These are phyloP conservation scores for Mizuhopecten yessoensis DNA, from an alignment of 1,140 invertebrate genomes.

Conservation along the genomic window DNA sequence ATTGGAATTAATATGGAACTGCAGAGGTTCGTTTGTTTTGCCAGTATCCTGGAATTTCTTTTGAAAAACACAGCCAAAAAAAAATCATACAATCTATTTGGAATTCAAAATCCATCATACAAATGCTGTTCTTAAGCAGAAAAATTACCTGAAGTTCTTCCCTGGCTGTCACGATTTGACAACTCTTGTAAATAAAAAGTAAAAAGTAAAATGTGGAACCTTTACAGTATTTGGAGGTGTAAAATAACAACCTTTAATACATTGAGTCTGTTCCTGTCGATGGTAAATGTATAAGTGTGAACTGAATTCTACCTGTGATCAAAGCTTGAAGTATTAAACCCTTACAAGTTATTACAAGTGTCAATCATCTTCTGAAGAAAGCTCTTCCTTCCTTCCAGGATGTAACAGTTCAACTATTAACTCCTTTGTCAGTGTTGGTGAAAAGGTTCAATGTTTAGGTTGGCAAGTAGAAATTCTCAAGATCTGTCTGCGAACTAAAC, in stretches of 20 bases:
- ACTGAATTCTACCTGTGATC: neutral
- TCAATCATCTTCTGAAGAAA: neutral
- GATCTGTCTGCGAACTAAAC: too few species aligned
- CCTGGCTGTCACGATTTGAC: neutral
- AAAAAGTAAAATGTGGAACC: neutral
- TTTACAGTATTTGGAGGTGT: constrained; percentile 28
- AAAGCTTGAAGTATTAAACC: neutral
- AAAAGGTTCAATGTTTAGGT: too few species aligned
- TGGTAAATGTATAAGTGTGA: neutral
- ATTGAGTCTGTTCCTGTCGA: neutral
- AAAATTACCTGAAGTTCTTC: neutral
- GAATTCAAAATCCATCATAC: neutral
- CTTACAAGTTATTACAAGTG: neutral
- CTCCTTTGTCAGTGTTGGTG: too few species aligned
- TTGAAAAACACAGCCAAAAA: neutral
- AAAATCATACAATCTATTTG: neutral
- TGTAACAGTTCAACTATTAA: too few species aligned
- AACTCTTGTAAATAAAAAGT: neutral
- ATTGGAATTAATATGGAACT: constrained; percentile 27
- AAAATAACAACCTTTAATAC: neutral
- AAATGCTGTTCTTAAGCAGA: neutral
- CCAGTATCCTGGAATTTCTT: neutral
- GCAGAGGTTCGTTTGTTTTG: neutral
- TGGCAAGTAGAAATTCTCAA: too few species aligned
- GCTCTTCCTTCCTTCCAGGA: neutral